These are phyloP conservation scores for Harmothoe impar DNA, from an alignment of 2,888 invertebrate genomes.

Conservation along the genomic window DNA sequence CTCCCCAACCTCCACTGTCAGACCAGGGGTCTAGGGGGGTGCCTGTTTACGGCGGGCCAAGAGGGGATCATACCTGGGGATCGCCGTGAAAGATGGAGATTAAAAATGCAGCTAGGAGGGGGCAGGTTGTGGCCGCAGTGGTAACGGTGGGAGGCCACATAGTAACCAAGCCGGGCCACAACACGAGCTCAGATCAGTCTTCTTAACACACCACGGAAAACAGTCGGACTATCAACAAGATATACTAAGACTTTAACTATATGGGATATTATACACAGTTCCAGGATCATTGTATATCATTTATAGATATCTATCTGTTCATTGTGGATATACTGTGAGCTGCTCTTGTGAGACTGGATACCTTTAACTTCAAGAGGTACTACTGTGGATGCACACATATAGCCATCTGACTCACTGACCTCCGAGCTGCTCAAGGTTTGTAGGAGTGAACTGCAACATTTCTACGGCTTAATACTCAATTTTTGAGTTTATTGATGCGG, in stretches of 20 bases:
- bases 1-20: neutral
- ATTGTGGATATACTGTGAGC: too few relatives aligned
- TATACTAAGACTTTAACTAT: neutral
- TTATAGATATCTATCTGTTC: too few relatives aligned
- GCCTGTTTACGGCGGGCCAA: neutral
- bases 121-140: slow-evolving; percentile 3
- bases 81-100: slow-evolving; percentile 12
- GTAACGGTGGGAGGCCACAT: slow-evolving; percentile 35
- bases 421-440: too few relatives aligned
- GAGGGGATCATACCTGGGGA: slow-evolving; percentile 19
- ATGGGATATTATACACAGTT: too few relatives aligned
- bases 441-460: too few relatives aligned
- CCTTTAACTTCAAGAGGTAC: too few relatives aligned
- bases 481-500: too few relatives aligned
- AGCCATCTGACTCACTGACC: too few relatives aligned
- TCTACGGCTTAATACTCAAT: too few relatives aligned
- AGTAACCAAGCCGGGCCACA: neutral
- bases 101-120: neutral
- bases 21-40: neutral
- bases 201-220: neutral
- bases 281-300: too few relatives aligned
- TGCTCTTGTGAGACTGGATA: too few relatives aligned
- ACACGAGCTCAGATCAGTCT: neutral
- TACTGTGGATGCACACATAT: too few relatives aligned
- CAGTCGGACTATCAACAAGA: neutral